Conservation (phyloP, 2,113 vertebrate genomes). For the Erythrocebus patas region DNA sequence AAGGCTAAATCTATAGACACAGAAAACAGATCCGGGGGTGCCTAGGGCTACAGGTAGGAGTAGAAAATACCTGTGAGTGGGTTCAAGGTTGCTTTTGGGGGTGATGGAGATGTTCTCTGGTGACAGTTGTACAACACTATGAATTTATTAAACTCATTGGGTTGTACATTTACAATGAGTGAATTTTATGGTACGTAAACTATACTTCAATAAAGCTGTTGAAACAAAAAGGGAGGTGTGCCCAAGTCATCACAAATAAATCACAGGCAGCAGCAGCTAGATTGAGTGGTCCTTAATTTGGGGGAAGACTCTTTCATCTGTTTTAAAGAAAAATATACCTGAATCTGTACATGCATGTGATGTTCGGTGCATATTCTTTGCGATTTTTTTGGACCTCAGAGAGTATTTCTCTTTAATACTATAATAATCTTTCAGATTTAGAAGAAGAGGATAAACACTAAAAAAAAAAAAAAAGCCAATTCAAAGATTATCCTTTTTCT, state of each 20-base stretch:
- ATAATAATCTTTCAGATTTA: neutral
- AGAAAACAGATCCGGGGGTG: neutral
- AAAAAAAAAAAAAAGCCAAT: conserved; percentile 54
- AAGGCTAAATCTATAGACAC: neutral
- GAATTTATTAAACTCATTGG: neutral
- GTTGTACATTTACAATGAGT: neutral
- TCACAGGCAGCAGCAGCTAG: neutral
- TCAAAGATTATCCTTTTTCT: conserved; percentile 7
- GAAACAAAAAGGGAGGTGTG: neutral
- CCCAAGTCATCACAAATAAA: neutral
- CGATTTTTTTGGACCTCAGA: neutral
- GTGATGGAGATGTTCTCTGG: neutral
- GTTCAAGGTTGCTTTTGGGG: neutral
- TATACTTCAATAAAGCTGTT: neutral
- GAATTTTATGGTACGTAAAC: neutral
- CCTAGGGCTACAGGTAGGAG: neutral
- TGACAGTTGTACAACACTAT: neutral
- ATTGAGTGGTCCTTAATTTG: neutral
- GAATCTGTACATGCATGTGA: neutral
- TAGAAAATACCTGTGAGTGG: neutral
- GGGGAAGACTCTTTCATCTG: neutral
- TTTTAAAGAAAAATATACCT: neutral
- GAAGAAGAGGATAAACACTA: neutral
- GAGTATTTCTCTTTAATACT: conserved; percentile 19
- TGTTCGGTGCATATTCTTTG: neutral